Base-by-base conservation (phyloP, 1,140 invertebrate species). In the Aethina tumida region DNA sequence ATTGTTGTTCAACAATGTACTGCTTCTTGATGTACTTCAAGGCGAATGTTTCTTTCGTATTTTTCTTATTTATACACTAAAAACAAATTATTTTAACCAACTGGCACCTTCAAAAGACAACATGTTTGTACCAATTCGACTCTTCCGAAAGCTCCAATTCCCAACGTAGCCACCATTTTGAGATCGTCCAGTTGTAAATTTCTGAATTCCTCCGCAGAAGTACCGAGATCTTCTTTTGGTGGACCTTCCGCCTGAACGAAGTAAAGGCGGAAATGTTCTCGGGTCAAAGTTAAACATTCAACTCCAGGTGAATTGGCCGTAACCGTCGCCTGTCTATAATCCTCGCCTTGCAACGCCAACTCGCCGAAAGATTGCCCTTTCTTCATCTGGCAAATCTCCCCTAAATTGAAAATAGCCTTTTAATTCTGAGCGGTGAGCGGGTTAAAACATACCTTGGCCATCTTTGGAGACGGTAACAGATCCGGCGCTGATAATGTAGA, bases 401-500 rank as follows among this genome's bases (percentile, higher is more conserved):
- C n/a, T n/a, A n/a, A n/a, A n/a, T n/a, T n/a, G n/a, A n/a, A n/a
- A n/a, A n/a, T n/a, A n/a, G n/a, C n/a, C n/a, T n/a, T n/a, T n/a
- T n/a, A n/a, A n/a, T n/a, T n/a, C n/a, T n/a, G n/a, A n/a, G n/a
- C n/a, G n/a, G n/a, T n/a, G n/a, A n/a, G n/a, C n/a, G n/a, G n/a
- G n/a, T n/a, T n/a, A n/a, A n/a, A n/a, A n/a, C n/a, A n/a, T n/a
- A n/a, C 12, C 72, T 67, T 22, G 66, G 65, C 28, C 71, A 60
- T 56, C 64, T 53, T 84, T 81, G 1, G 76, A 82, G 34, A 87
- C 77, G 34, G 77, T 74, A 15, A 94, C 91, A 43, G 79, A 82
- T 8, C 93, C 94, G 12, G 84, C 84, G 39, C 87, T 81, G 41
- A 97, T 94, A 39, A 98, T 93, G 58, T 87, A 97, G 64, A 98